Evolutionary conservation across 37 sponge, comb jelly and placozoan genomes (phyloP), one percentile per base, ranked within the genome.

Genomic region (Halisarca cf. caerulea): DNA sequence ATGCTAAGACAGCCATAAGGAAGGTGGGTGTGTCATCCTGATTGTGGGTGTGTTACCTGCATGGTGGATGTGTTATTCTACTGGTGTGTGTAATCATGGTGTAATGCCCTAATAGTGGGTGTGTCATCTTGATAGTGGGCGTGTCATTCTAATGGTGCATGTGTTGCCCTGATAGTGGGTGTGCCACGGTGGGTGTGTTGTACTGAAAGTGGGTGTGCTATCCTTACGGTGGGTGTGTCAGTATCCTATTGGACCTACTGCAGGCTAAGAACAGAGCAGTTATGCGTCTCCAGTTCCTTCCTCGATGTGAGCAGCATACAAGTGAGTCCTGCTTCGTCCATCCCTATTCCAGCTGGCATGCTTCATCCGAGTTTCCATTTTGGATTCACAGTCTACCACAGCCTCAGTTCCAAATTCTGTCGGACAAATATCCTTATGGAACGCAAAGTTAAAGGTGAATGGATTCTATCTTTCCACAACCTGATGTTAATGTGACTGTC

Each of bases 241-340:
- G 35, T 25, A 55, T 21, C 2, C 2, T 25, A 4, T 44, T 6
- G n/a, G 36, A 2, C 2, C 14, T n/a, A n/a, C 24, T 39, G 42
- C 6, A 94, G 87, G 97, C 97, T 24, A 92, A 91, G 71, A 95
- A 95, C 79, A 91, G 80, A 57, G 97, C 97, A 0, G 87, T 87
- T 1, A 81, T 83, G 21, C 30, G 78, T 24, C 91, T 96, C 3
- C 82, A 88, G 23, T 85, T 61, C 43, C 78, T 96, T 30, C 91
- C 90, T 27, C 59, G 90, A 57, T 96, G 89, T 79, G 90, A 90
- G 33, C 93, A 75, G 8, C 90, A 92, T 70, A 96, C 97, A 0
- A 87, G 93, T 92, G 58, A 84, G 92, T 58, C 18, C 24, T 2
- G 51, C 51, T 47, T 11, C 11, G 51, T 11, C n/a, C n/a, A n/a